phyloP scores from a whole-genome alignment of 2,888 invertebrate species.

The Sceliomorpha sp. region DNA sequence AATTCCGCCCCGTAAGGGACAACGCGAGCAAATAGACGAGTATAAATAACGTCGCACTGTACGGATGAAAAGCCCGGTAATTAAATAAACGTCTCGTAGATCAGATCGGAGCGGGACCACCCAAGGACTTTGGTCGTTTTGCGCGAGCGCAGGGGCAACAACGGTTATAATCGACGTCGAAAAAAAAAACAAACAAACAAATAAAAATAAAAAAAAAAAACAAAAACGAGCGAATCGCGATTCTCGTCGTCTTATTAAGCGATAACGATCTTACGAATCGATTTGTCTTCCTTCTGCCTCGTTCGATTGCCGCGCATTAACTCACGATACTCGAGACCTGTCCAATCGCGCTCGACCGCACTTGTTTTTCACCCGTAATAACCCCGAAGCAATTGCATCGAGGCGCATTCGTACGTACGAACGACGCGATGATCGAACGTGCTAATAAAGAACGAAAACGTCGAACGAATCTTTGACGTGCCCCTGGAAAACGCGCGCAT shows the following conservation, averaged over 20 bases:
- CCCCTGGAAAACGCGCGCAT: too few relatives aligned
- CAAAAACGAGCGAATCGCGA: neutral
- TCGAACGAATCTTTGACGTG: too few relatives aligned
- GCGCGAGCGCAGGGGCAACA: neutral
- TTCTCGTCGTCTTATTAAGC: slow-evolving; percentile 8
- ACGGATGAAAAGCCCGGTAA: slow-evolving; percentile 30
- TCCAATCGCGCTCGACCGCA: neutral
- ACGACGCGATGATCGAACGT: too few relatives aligned
- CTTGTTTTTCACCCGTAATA: too few relatives aligned
- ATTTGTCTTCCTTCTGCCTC: slow-evolving; percentile 1
- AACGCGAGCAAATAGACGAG: too few relatives aligned
- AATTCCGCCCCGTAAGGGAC: too few relatives aligned
- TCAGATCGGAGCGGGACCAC: slow-evolving; percentile 24
- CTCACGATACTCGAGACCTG: neutral
- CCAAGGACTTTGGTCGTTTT: slow-evolving; percentile 1
- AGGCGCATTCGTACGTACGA: too few relatives aligned
- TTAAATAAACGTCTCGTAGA: slow-evolving; percentile 31
- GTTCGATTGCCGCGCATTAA: neutral
- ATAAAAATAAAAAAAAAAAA: too few relatives aligned
- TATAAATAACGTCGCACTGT: slow-evolving; percentile 2
- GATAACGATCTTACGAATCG: slow-evolving; percentile 10
- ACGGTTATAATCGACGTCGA: slow-evolving; percentile 1
- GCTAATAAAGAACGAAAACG: too few relatives aligned
- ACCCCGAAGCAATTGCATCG: too few relatives aligned
- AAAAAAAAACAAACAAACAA: too few relatives aligned